Conservation (phyloP, 2,797 vertebrate genomes). For the Urocyon cinereoargenteus region DNA sequence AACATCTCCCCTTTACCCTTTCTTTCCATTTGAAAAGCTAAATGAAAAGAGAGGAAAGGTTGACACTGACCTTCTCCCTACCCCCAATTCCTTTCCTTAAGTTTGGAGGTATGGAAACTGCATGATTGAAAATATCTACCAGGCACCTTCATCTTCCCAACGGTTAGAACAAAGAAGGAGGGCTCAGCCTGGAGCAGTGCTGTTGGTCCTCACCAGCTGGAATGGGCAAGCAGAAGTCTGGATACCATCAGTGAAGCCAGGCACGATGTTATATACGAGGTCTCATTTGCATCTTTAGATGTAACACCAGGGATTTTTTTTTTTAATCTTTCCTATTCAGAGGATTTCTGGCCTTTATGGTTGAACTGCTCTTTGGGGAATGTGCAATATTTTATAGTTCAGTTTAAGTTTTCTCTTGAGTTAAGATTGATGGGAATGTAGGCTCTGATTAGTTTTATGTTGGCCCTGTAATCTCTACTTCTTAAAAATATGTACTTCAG, state of each 20-base stretch:
- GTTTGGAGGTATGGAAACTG: conserved; percentile 50
- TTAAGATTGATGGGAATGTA: background rate
- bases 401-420: conserved; percentile 31
- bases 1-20: conserved; percentile 46
- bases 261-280: rapidly evolving
- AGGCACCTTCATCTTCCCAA: background rate
- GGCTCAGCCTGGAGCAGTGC: too few relatives aligned
- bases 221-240: too few relatives aligned
- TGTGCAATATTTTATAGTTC: background rate
- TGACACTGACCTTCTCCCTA: conserved; percentile 8
- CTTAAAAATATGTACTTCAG: background rate
- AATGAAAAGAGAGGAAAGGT: conserved; percentile 43
- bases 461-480: background rate
- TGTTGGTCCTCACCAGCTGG: background rate
- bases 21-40: conserved; percentile 64
- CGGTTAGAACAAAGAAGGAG: background rate
- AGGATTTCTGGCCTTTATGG: background rate
- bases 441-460: background rate
- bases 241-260: background rate
- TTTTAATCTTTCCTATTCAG: background rate
- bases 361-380: conserved; percentile 7
- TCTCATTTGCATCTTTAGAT: conserved; percentile 45
- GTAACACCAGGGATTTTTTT: background rate
- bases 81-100: background rate
- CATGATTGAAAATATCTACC: conserved; percentile 11